These are phyloP conservation scores for Trypoxylon attenuatum DNA, from an alignment of 2,888 invertebrate species.

Conservation along the genomic window DNA sequence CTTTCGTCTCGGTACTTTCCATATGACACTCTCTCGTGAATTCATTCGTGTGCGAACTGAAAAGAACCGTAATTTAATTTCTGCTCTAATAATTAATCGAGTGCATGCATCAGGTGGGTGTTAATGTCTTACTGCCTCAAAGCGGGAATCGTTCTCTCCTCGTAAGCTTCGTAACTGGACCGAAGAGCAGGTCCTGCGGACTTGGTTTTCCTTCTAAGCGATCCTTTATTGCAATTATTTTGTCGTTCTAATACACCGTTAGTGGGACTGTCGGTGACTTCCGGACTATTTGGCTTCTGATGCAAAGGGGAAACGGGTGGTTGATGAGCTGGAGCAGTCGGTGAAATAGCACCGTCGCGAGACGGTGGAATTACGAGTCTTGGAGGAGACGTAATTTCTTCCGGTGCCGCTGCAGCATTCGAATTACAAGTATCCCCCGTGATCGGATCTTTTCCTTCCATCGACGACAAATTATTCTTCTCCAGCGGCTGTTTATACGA, in stretches of 20 bases:
- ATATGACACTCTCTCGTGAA: conserved; percentile 84
- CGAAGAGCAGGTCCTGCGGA: conserved; percentile 69
- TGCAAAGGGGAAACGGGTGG: conserved; percentile 77
- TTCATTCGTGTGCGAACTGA: conserved; percentile 88
- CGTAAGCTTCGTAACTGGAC: conserved; percentile 89
- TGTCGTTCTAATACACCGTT: conserved; percentile 71
- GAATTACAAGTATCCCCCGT: conserved; percentile 54
- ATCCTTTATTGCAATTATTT: conserved; percentile 75
- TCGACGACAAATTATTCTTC: conserved; percentile 65
- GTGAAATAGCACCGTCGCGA: conserved; percentile 75
- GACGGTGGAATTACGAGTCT: conserved; percentile 66
- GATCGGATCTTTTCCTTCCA: conserved; percentile 62
- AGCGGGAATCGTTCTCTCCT: conserved; percentile 89
- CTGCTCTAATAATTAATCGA: background rate
- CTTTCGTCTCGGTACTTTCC: conserved; percentile 76
- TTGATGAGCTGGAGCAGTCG: conserved; percentile 73
- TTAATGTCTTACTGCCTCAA: conserved; percentile 87
- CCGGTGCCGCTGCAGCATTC: conserved; percentile 48
- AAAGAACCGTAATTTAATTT: conserved; percentile 40
- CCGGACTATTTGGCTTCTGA: conserved; percentile 75
- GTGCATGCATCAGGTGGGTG: too few relatives aligned
- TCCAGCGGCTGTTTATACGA: conserved; percentile 61
- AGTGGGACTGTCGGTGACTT: conserved; percentile 76
- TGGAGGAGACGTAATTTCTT: conserved; percentile 66
- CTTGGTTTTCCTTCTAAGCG: conserved; percentile 77